These are phyloP conservation scores for Brachypalpus laphriformis DNA, from an alignment of 2,888 invertebrate genomes.

Conservation along the genomic window DNA sequence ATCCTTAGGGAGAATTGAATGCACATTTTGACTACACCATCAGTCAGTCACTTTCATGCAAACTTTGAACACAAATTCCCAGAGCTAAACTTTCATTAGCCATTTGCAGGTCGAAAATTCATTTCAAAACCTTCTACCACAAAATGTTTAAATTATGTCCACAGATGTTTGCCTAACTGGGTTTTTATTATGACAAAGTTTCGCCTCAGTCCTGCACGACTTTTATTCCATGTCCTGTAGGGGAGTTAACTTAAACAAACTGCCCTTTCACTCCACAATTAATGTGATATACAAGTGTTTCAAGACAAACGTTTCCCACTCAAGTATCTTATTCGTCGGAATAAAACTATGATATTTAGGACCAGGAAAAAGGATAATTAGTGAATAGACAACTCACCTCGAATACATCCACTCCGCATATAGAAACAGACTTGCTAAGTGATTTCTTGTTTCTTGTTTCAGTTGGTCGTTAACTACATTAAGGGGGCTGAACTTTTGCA, in stretches of 20 bases:
- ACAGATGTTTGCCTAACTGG: neutral
- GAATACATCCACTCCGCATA: neutral
- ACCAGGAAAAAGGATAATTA: constrained; percentile 36
- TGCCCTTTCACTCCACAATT: neutral
- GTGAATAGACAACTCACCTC: constrained; percentile 19
- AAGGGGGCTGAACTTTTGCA: neutral
- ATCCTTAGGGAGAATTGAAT: neutral
- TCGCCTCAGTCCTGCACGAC: neutral
- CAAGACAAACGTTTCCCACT: constrained; percentile 3
- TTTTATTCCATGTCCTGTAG: neutral
- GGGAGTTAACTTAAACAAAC: neutral
- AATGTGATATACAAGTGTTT: neutral
- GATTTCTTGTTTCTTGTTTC: constrained; percentile 19
- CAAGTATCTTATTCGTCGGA: neutral
- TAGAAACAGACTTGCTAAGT: constrained; percentile 36
- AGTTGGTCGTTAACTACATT: neutral
- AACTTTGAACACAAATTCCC: neutral
- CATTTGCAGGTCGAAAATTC: neutral
- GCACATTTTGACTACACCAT: neutral
- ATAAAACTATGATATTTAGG: constrained; percentile 11
- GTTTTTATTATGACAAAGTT: constrained; percentile 18
- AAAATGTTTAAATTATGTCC: constrained; percentile 12
- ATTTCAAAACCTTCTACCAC: neutral
- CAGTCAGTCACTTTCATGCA: neutral
- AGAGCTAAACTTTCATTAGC: neutral